phyloP scores from a whole-genome alignment of 1,140 invertebrate species.

The Thaumetopoea pityocampa region DNA sequence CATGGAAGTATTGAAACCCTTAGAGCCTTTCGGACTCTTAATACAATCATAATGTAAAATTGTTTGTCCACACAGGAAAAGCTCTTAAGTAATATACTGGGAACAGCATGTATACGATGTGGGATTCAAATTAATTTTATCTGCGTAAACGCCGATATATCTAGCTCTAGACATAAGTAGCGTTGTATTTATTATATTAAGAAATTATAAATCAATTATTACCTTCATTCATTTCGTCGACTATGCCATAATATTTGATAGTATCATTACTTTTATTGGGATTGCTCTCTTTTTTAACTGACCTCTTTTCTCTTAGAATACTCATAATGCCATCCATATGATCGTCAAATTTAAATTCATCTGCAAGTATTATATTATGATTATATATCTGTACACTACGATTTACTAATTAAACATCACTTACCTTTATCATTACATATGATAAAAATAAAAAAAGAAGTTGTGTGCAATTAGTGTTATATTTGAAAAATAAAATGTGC shows the following conservation, averaged over 20 bases:
- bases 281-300: neutral
- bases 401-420: neutral
- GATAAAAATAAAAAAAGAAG: constrained; percentile 22
- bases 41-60: too few relatives aligned
- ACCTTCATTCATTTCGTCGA: constrained; percentile 64
- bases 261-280: constrained; percentile 23
- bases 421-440: neutral
- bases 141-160: too few relatives aligned
- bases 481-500: constrained; percentile 35
- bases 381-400: neutral
- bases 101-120: too few relatives aligned
- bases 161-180: too few relatives aligned
- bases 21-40: too few relatives aligned
- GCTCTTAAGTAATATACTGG: too few relatives aligned
- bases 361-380: too few relatives aligned
- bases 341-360: too few relatives aligned
- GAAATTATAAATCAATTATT: neutral
- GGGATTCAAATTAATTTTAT: too few relatives aligned
- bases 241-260: constrained; percentile 39
- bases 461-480: constrained; percentile 33
- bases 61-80: too few relatives aligned
- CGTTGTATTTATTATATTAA: neutral
- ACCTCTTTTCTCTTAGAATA: constrained; percentile 25
- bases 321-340: too few relatives aligned
- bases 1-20: too few relatives aligned